Conservation (phyloP, 2,113 vertebrate genomes). For the Chloropsis cyanopogon region DNA sequence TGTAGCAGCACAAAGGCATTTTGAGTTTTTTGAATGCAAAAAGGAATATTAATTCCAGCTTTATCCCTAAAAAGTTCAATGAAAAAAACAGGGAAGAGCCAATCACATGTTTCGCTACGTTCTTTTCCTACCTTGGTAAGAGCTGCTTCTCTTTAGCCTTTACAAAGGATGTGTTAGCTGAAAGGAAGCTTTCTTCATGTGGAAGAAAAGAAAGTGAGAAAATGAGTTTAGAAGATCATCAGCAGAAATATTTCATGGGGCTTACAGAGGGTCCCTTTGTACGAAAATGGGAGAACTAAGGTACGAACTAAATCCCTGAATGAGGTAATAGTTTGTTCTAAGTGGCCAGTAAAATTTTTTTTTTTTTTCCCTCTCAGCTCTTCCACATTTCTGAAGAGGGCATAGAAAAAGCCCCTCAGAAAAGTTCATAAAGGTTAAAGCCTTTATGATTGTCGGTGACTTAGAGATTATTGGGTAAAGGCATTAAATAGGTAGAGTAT, state of each 20-base stretch:
- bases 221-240: neutral
- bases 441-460: neutral
- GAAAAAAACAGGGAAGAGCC: neutral
- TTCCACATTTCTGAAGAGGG: neutral
- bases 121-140: neutral
- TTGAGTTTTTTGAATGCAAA: constrained; percentile 19
- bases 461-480: neutral
- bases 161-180: neutral
- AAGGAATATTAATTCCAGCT: neutral
- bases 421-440: neutral
- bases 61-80: neutral
- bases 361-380: neutral
- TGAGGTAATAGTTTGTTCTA: neutral
- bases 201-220: neutral
- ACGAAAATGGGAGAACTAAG: neutral
- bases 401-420: neutral
- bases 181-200: neutral
- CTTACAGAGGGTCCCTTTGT: neutral
- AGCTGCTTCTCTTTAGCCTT: neutral
- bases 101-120: neutral
- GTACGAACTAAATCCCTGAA: neutral
- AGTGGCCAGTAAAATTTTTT: neutral
- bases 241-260: neutral
- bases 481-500: neutral
- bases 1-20: constrained; percentile 24